phyloP scores from a whole-genome alignment of 2,797 vertebrate genomes.

The Arvicola amphibius region DNA sequence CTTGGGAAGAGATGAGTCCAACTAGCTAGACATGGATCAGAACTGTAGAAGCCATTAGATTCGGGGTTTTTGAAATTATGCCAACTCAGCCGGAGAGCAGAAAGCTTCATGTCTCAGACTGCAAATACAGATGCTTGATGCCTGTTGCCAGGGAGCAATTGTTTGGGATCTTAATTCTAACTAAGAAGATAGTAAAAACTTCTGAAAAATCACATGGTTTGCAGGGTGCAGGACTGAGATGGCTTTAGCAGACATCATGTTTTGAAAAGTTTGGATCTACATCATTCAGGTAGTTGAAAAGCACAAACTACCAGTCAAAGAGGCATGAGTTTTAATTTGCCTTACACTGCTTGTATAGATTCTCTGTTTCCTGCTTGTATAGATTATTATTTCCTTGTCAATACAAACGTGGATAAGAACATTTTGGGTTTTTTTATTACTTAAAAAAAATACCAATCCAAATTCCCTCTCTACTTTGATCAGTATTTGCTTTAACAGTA shows the following conservation, averaged over 20 bases:
- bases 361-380: neutral
- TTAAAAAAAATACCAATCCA: too few relatives aligned
- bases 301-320: neutral
- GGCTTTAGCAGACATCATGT: neutral
- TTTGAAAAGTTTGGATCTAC: neutral
- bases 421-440: too few relatives aligned
- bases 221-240: neutral
- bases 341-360: neutral
- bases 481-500: conserved; percentile 30
- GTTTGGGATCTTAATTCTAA: conserved; percentile 42
- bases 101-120: conserved; percentile 56
- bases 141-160: conserved; percentile 27
- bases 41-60: conserved; percentile 66
- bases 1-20: conserved; percentile 28
- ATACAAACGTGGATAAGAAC: too few relatives aligned
- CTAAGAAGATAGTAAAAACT: neutral
- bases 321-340: conserved; percentile 19
- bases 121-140: neutral
- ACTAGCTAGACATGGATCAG: conserved; percentile 4
- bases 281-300: conserved; percentile 6
- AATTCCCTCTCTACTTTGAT: too few relatives aligned
- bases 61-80: conserved; percentile 38
- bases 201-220: conserved; percentile 43
- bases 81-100: conserved; percentile 52
- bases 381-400: neutral